These are phyloP conservation scores for Prolemur simus DNA, from an alignment of 2,113 vertebrate species.

Conservation along the genomic window DNA sequence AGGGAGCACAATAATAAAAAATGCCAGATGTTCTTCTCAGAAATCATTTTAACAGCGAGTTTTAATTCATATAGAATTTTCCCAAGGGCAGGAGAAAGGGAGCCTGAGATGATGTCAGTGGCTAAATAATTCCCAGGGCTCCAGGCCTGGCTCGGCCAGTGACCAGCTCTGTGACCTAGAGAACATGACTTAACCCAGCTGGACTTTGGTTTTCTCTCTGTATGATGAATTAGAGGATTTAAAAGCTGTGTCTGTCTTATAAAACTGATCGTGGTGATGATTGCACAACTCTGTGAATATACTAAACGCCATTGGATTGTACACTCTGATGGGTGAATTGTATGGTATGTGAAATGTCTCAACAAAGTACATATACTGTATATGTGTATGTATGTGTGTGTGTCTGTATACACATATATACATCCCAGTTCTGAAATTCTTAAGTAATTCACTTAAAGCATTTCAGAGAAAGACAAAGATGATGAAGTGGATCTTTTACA, in stretches of 20 bases:
- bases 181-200: background rate
- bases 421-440: background rate
- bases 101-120: background rate
- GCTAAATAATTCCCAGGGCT: background rate
- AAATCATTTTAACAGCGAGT: background rate
- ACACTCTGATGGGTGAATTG: background rate
- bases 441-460: background rate
- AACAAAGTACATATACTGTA: background rate
- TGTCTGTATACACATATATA: background rate
- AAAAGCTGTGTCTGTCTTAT: background rate
- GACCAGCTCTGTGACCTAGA: background rate
- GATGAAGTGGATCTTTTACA: background rate
- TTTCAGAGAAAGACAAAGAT: background rate
- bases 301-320: background rate
- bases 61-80: slow-evolving; percentile 3
- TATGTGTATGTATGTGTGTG: background rate
- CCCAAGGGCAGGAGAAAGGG: background rate
- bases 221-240: background rate
- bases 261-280: background rate
- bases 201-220: background rate
- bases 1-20: background rate
- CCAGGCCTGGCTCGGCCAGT: background rate
- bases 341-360: background rate
- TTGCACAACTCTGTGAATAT: background rate
- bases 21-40: background rate